These are phyloP conservation scores for Hypena proboscidalis DNA, from an alignment of 2,888 invertebrate species.

Conservation along the genomic window DNA sequence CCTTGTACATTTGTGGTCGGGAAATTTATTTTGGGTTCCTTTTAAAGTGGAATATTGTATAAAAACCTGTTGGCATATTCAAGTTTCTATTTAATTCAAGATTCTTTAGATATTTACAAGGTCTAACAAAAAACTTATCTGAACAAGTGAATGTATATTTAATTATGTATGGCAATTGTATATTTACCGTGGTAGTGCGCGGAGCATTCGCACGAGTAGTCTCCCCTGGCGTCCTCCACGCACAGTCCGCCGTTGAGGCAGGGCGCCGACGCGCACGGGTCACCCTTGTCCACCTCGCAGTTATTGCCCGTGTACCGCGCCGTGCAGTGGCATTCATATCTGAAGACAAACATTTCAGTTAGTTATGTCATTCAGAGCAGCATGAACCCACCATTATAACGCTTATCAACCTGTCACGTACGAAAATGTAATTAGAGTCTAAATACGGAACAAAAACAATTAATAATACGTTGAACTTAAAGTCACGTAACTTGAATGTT, in stretches of 20 bases:
- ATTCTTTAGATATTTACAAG: no score
- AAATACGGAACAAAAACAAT: constrained; percentile 9
- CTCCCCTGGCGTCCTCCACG: constrained; percentile 86
- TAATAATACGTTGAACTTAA: constrained; percentile 19
- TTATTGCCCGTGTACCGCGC: constrained; percentile 94
- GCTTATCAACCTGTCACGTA: no score
- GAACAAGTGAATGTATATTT: no score
- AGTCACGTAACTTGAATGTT: neutral
- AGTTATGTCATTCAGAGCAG: no score
- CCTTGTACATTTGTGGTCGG: no score
- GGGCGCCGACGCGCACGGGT: constrained; percentile 88
- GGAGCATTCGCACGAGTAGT: constrained; percentile 89
- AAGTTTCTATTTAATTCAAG: no score
- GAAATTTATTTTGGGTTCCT: no score
- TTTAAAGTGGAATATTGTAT: no score
- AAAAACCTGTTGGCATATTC: no score
- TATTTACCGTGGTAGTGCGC: constrained; percentile 87
- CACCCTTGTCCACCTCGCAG: constrained; percentile 93
- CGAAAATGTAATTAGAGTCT: no score
- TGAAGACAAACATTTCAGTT: constrained; percentile 25
- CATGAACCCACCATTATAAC: no score
- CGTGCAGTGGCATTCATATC: constrained; percentile 93
- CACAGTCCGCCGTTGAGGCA: constrained; percentile 90
- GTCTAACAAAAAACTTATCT: no score
- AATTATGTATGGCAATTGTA: neutral